Percentiles rank a stretch among this genome's conserved stretches.
Conservation (phyloP, 2,797 vertebrate genomes). For the Columba guinea region DNA sequence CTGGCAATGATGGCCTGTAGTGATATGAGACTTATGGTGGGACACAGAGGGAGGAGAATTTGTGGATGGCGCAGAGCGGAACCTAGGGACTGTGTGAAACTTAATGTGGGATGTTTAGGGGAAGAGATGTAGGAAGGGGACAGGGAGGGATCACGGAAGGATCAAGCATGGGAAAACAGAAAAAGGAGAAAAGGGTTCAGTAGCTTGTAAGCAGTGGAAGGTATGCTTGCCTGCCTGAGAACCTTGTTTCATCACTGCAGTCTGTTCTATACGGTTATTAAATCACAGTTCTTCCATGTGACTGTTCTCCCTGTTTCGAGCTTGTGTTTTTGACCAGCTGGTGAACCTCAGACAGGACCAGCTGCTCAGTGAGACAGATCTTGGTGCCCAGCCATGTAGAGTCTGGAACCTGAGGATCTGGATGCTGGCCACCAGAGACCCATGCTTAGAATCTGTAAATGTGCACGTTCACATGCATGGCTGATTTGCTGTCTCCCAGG, state of each 20-base stretch:
- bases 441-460: neutral
- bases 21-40: neutral
- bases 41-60: neutral
- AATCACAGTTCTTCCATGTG: neutral
- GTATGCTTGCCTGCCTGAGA: neutral
- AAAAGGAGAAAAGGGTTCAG: neutral
- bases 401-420: neutral
- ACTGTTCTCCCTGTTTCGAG: neutral
- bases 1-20: neutral
- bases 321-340: neutral
- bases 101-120: neutral
- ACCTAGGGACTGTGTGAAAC: neutral
- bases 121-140: neutral
- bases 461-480: fast-evolving
- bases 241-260: neutral
- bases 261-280: neutral
- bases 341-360: neutral
- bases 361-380: neutral
- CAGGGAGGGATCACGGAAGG: neutral
- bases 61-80: neutral
- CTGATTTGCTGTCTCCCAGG: neutral
- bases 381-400: neutral
- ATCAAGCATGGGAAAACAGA: neutral
- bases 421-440: neutral
- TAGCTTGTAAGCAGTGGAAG: neutral